Evolutionary conservation across 2,113 vertebrate species (phyloP).

Genomic region (Galeopterus variegatus): DNA sequence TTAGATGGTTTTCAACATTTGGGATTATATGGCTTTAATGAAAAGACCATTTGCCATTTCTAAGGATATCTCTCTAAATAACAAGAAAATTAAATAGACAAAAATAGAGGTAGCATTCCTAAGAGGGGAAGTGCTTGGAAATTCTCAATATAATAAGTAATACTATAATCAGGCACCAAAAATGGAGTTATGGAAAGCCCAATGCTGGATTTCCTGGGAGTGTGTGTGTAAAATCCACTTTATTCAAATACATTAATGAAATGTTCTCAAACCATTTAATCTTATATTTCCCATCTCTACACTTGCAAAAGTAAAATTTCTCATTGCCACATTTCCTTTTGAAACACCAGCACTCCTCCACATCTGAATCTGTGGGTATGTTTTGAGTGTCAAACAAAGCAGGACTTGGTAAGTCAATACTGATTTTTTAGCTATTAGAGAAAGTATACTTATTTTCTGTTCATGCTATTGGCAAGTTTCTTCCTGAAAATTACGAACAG

Average conservation of each 20-base stretch:
- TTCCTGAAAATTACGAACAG: not conserved
- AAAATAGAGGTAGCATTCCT: not conserved
- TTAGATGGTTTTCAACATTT: conserved; percentile 5
- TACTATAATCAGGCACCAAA: not conserved
- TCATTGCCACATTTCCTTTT: not conserved
- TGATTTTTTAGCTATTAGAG: not conserved
- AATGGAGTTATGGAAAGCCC: not conserved
- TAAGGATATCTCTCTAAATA: not conserved
- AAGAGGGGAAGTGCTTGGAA: not conserved
- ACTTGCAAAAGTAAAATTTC: not conserved
- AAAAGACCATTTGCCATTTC: not conserved
- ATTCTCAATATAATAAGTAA: not conserved
- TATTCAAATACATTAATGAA: not conserved
- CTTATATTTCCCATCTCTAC: not conserved
- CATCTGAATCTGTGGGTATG: not conserved
- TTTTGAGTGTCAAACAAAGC: not conserved
- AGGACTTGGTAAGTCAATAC: not conserved
- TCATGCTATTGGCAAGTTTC: not conserved
- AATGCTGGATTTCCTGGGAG: not conserved
- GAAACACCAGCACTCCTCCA: not conserved
- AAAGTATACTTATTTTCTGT: not conserved
- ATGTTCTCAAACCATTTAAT: not conserved
- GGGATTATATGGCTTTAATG: not conserved
- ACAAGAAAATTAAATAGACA: not conserved
- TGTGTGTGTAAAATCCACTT: not conserved